Percentiles rank a stretch among this genome's conserved stretches.
Evolutionary conservation across 1,140 invertebrate genomes (phyloP).

Genomic region (Ridgeia piscesae): DNA sequence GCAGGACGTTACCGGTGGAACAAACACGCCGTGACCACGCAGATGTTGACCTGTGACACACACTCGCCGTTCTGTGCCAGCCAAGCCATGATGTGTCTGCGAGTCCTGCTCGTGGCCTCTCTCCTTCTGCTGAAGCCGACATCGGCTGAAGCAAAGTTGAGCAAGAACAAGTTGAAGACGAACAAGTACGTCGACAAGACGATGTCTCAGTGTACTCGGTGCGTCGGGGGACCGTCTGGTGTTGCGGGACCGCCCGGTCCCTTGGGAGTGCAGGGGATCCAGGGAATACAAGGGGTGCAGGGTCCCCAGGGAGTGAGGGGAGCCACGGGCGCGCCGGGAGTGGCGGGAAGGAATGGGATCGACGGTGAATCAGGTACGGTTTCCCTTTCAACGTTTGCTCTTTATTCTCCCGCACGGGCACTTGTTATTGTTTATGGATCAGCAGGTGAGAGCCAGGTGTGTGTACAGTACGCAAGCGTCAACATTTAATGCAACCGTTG

Average conservation of each 20-base stretch:
- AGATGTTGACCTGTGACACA: not conserved
- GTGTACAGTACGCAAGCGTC: not conserved
- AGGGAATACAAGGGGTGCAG: conserved; percentile 21
- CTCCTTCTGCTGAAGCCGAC: not conserved
- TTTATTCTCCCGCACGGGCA: no score
- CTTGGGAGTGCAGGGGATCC: not conserved
- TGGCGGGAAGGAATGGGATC: conserved; percentile 11
- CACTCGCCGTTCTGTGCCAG: not conserved
- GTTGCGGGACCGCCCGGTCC: not conserved
- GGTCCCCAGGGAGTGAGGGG: conserved; percentile 18
- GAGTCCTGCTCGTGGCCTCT: not conserved
- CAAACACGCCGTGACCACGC: not conserved
- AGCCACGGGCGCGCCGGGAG: conserved; percentile 1
- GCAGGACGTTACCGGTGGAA: not conserved
- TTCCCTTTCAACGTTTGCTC: no score
- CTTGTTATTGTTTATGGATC: no score
- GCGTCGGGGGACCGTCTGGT: not conserved
- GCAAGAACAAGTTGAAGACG: not conserved
- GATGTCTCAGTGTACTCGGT: not conserved
- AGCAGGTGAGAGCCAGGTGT: no score
- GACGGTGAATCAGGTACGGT: conserved; percentile 2
- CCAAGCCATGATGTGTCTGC: not conserved
- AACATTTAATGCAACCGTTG: not conserved
- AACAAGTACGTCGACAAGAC: not conserved
- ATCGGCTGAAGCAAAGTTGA: not conserved